Evolutionary conservation across 2,888 invertebrate genomes (phyloP).

Genomic region (Phortica magna): DNA sequence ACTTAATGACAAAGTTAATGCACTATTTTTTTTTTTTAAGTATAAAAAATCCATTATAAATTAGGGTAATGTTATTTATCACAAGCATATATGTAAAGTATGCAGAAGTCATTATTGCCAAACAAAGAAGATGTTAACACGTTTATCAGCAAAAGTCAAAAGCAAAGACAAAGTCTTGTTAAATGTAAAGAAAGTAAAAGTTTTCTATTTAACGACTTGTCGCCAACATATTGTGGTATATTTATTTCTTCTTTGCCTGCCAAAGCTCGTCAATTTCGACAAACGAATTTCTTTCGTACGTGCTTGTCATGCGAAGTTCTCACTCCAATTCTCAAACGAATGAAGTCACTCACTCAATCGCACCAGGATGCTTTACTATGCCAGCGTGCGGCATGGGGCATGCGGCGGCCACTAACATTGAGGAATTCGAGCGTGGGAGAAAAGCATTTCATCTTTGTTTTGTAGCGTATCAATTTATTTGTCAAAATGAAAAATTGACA

Average conservation of each 20-base stretch:
- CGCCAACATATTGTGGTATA: constrained; percentile 31
- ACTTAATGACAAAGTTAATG: no score
- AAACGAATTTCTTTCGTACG: constrained; percentile 30
- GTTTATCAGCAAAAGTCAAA: neutral
- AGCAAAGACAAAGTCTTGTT: neutral
- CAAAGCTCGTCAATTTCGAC: constrained; percentile 25
- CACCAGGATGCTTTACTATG: neutral
- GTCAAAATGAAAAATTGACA: constrained; percentile 29
- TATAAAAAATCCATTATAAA: no score
- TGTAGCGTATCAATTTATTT: constrained; percentile 7
- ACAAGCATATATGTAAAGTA: no score
- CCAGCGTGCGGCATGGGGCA: no score
- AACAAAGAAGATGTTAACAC: neutral
- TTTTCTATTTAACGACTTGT: constrained; percentile 25
- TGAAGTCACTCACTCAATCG: neutral
- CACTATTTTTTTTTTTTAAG: no score
- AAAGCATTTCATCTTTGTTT: neutral
- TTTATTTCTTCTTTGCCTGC: constrained; percentile 25
- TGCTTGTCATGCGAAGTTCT: constrained; percentile 13
- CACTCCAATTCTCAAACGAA: neutral
- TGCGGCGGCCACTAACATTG: no score
- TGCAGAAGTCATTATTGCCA: no score
- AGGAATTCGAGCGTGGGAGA: neutral
- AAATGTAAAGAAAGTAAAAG: constrained; percentile 4
- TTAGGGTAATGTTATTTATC: no score